These are phyloP conservation scores for Cheilosia variabilis DNA, from an alignment of 2,888 invertebrate genomes.

Conservation along the genomic window DNA sequence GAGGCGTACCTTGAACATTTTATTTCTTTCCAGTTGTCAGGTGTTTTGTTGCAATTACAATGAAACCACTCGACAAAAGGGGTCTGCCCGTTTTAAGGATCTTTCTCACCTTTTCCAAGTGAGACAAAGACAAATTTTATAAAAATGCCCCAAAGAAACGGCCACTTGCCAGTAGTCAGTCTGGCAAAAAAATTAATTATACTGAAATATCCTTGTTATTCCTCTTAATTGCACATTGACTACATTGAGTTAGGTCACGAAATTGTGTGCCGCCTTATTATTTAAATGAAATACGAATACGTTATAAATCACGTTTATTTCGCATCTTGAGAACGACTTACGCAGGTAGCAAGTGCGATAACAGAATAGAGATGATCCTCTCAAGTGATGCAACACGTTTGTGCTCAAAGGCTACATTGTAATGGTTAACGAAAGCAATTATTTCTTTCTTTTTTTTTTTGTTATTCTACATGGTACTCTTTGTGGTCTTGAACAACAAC, in stretches of 20 bases:
- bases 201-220: slow-evolving; percentile 45
- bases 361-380: slow-evolving; percentile 56
- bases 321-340: slow-evolving; percentile 33
- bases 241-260: slow-evolving; percentile 66
- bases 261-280: slow-evolving; percentile 20
- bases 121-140: not conserved
- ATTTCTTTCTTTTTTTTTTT: slow-evolving; percentile 13
- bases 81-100: slow-evolving; percentile 18
- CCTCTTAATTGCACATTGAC: slow-evolving; percentile 61
- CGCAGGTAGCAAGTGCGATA: slow-evolving; percentile 34
- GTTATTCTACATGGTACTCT: not conserved
- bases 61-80: slow-evolving; percentile 30
- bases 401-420: slow-evolving; percentile 62
- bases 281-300: slow-evolving; percentile 45
- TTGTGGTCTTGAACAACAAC: slow-evolving; percentile 15
- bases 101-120: not conserved
- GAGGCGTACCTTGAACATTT: not conserved
- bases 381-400: slow-evolving; percentile 66
- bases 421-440: slow-evolving; percentile 70
- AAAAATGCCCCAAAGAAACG: slow-evolving; percentile 62
- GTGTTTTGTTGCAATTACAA: slow-evolving; percentile 15
- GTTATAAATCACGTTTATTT: slow-evolving; percentile 65
- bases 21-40: too few relatives aligned
- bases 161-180: slow-evolving; percentile 45
- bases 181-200: slow-evolving; percentile 16